Base-by-base conservation (phyloP, 2,797 vertebrate genomes). In the Pelochelys cantorii region DNA sequence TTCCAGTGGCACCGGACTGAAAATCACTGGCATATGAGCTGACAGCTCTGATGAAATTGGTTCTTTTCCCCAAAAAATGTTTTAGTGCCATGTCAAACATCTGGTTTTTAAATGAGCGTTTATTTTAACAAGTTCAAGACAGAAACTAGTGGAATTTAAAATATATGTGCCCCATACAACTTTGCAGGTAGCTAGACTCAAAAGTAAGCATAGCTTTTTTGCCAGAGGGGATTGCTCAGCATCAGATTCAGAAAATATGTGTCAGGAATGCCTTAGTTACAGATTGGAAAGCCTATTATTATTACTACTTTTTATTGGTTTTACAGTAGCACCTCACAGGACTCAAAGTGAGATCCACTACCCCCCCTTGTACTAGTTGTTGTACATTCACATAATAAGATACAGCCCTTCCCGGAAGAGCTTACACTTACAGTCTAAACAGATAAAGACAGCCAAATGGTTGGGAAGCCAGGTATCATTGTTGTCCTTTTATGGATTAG, bases 361-460 rank as follows among this genome's bases (percentile, higher is more conserved):
- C 42, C 42, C 5, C 55, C 79, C 12, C 2, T 53, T 77, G 12
- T 56, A 11, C 42, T 17, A 11, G 20, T 57, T 62, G 4, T 13
- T 89, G n/a, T 2, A 6, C 0, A 0, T 75, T 7, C 1, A 0
- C 0, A 1, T 0, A 9, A 20, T 3, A 78, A 23, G 53, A 34
- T n/a, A 55, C 31, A 79, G 4, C 1, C 13, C 1, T 56, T 90
- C 25, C 9, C 79, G 81, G 85, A 53, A 62, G 85, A 9, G 0
- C 13, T 3, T 0, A 0, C 9, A 5, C 11, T 22, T 0, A 0
- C 11, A 5, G 11, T 18, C 20, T 60, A 22, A 91, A 84, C 42
- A 54, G 34, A 42, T 15, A 68, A 92, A 82, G 0, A 57, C 20
- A 18, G 54, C 54, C 80, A 31, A 91, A 88, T 57, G 3, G 85